Evolutionary conservation across 2,797 vertebrate species (phyloP), one percentile per base, ranked within the genome.

Genomic region (Hemitrygon akajei): DNA sequence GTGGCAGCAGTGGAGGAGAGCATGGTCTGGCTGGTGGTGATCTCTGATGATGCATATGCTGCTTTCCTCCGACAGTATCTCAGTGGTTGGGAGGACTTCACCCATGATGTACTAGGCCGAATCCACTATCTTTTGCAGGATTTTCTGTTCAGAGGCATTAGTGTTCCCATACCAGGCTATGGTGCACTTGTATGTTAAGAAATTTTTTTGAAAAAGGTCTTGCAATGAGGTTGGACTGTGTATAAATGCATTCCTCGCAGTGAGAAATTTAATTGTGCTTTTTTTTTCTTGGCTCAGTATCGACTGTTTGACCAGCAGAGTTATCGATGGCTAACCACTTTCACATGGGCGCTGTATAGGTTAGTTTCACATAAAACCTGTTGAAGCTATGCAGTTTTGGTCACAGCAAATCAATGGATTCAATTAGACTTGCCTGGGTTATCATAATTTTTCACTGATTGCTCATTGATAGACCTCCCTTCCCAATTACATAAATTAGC

Each of bases 401-500:
- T 93, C 91, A 76, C 40, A 76, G 6, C 40, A 76, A 76, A 76
- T 93, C 91, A 75, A 93, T 93, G 40, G 5, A 75, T 93, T 56
- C 91, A 93, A 30, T 93, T 93, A 93, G 40, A 93, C 71, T 94
- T 95, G 96, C 95, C 95, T 96, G 94, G 94, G 92, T 94, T 94
- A 95, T 96, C 0, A 0, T 95, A 47, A 47, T 95, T 94, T 95
- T 96, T 96, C 96, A 95, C 94, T 95, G 95, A 94, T 95, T 94
- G 69, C 94, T 25, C 95, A 95, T 95, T 97, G 96, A 95, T 96
- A 95, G 95, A 95, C 95, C 96, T 95, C 92, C 92, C 94, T 87
- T 93, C 91, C 94, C 96, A 96, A 96, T 96, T 95, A 95, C 95
- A 94, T 94, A 96, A 95, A 96, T 95, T 95, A 95, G 94, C 95